Percentiles rank a stretch among this genome's conserved stretches.
Conservation (phyloP, 2,888 invertebrate species). For the Eristalis arbustorum region DNA sequence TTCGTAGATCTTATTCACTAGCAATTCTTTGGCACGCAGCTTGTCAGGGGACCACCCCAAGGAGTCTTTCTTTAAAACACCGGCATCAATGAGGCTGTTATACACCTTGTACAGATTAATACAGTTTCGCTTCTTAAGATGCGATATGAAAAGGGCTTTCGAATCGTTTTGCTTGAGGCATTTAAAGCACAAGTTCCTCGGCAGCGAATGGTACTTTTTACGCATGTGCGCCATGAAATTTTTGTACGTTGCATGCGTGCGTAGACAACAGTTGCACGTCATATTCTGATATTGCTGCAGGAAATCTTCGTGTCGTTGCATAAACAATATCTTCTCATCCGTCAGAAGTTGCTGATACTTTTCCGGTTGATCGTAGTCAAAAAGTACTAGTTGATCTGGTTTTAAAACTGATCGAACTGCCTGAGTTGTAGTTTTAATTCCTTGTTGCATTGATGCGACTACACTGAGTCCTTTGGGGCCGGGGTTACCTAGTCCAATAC, state of each 20-base stretch:
- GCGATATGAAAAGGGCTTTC: slow-evolving; percentile 80
- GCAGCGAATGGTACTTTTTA: slow-evolving; percentile 78
- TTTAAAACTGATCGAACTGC: slow-evolving; percentile 35
- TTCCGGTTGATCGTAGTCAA: slow-evolving; percentile 79
- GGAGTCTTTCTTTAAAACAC: slow-evolving; percentile 70
- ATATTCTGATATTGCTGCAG: slow-evolving; percentile 79
- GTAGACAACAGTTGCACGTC: slow-evolving; percentile 79
- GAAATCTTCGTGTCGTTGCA: slow-evolving; percentile 78
- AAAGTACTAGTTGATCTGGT: slow-evolving; percentile 74
- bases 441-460: slow-evolving; percentile 62
- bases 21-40: slow-evolving; percentile 79
- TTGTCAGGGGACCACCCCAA: slow-evolving; percentile 74
- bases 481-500: slow-evolving; percentile 72
- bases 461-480: slow-evolving; percentile 76
- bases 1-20: slow-evolving; percentile 80
- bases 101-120: slow-evolving; percentile 79
- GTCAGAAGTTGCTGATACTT: slow-evolving; percentile 78
- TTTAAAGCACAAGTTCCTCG: slow-evolving; percentile 80
- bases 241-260: slow-evolving; percentile 79
- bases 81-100: slow-evolving; percentile 74
- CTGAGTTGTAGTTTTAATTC: slow-evolving; percentile 16
- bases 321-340: slow-evolving; percentile 78
- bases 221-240: slow-evolving; percentile 80
- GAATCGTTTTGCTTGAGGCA: slow-evolving; percentile 80
- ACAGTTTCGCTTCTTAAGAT: slow-evolving; percentile 79